These are phyloP conservation scores for Sycobia sp. DNA, from an alignment of 1,140 invertebrate species.

Conservation along the genomic window DNA sequence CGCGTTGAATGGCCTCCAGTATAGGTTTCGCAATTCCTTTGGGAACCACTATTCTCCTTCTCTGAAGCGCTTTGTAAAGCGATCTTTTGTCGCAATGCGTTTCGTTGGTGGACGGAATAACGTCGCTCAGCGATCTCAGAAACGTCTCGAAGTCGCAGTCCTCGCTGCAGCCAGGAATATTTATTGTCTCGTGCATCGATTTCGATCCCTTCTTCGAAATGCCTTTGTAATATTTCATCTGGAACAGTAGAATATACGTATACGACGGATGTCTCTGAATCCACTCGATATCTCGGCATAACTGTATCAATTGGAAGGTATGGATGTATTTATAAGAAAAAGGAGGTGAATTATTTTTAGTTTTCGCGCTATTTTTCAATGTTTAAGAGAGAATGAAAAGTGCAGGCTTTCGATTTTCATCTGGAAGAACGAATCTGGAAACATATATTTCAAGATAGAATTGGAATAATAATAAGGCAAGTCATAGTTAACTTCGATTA, in stretches of 20 bases:
- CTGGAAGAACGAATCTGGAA: no score
- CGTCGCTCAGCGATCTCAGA: constrained; percentile 21
- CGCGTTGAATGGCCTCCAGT: background rate
- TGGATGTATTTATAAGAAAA: background rate
- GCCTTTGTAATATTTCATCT: background rate
- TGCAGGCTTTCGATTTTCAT: no score
- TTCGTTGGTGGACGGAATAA: constrained; percentile 36
- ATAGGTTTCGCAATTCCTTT: no score
- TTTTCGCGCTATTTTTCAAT: no score
- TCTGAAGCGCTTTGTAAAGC: no score
- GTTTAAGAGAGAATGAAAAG: no score
- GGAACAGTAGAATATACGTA: background rate
- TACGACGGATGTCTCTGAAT: background rate
- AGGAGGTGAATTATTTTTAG: background rate
- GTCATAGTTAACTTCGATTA: no score
- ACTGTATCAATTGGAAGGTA: background rate
- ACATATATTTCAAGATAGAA: no score
- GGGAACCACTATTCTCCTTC: no score
- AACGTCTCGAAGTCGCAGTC: constrained; percentile 36
- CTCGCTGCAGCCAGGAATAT: constrained; percentile 34
- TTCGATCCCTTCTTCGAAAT: constrained; percentile 21
- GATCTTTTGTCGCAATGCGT: constrained; percentile 42
- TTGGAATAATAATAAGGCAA: no score
- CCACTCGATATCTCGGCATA: background rate
- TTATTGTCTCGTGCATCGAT: background rate